Percentiles rank a stretch among this genome's conserved stretches.
phyloP scores from a whole-genome alignment of 2,888 invertebrate genomes.

The Drosophila cognata region DNA sequence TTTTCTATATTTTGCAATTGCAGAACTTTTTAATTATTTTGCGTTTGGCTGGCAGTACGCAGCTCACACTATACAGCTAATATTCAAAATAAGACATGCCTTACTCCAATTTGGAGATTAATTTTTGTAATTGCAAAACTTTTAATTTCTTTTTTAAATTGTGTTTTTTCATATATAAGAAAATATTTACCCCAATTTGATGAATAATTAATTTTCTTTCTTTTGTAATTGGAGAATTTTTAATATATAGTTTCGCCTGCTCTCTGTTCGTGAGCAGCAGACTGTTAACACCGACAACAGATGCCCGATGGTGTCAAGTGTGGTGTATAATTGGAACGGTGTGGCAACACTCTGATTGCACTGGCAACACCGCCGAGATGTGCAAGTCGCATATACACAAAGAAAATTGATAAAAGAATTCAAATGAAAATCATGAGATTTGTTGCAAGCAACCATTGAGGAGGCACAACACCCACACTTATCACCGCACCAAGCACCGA shows the following conservation, averaged over 20 bases:
- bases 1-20: background rate
- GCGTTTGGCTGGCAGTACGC: background rate
- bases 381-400: conserved; percentile 74
- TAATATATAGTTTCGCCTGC: background rate
- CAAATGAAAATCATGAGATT: conserved; percentile 67
- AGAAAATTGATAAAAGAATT: conserved; percentile 66
- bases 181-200: too few species aligned
- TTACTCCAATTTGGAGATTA: background rate
- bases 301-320: conserved; percentile 19
- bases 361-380: conserved; percentile 64
- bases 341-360: conserved; percentile 54
- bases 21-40: background rate
- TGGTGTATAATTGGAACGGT: background rate
- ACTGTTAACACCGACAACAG: conserved; percentile 15
- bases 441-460: conserved; percentile 51
- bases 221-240: background rate
- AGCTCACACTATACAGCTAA: background rate
- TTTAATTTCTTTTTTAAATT: too few species aligned
- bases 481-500: conserved; percentile 43
- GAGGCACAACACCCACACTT: conserved; percentile 51
- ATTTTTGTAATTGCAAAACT: too few species aligned
- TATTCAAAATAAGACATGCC: too few species aligned
- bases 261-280: background rate
- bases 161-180: background rate
- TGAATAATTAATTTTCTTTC: background rate